Conservation (phyloP, 2,888 invertebrate species). For the Plagodis pulveraria region DNA sequence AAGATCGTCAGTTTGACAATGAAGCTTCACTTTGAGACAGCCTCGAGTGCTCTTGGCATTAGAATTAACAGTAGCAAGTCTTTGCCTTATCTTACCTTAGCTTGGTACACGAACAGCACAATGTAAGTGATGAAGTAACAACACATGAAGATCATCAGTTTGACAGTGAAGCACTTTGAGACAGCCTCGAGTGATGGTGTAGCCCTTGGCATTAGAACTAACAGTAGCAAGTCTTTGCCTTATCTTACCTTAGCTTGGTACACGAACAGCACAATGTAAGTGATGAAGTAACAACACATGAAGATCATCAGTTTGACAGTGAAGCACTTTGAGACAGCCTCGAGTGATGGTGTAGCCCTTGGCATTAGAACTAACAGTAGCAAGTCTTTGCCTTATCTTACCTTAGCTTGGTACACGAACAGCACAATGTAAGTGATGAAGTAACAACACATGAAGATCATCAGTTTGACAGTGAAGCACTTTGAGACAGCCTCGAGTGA, state of each 20-base stretch:
- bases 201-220: too few relatives aligned
- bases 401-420: slow-evolving; percentile 47
- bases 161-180: background rate
- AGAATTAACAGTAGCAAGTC: background rate
- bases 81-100: too few relatives aligned
- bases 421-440: background rate
- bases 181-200: background rate
- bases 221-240: background rate
- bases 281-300: background rate
- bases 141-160: background rate
- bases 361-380: too few relatives aligned
- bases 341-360: background rate
- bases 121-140: background rate
- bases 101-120: background rate
- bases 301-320: background rate
- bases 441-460: background rate
- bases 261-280: background rate
- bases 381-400: slow-evolving; percentile 56
- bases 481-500: background rate
- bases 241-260: slow-evolving; percentile 62
- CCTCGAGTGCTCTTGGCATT: background rate
- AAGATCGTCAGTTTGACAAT: background rate
- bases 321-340: background rate
- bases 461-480: background rate
- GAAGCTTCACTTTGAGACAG: background rate